Evolutionary conservation across 2,888 invertebrate species (phyloP), one percentile per base, ranked within the genome.

Genomic region (Ophion ellenae): DNA sequence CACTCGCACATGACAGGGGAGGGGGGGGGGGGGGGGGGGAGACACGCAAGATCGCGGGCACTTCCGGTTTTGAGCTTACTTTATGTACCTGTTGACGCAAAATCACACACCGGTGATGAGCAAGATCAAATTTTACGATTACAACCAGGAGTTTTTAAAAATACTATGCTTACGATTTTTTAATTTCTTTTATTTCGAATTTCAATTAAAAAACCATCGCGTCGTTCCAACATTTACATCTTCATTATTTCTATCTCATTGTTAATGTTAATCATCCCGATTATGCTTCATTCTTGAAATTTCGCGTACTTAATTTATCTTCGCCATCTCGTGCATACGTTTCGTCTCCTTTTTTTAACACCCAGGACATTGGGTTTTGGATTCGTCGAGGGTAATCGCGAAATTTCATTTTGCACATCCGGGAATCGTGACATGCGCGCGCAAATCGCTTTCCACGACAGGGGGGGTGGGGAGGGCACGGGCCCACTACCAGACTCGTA

Each of bases 11-110:
- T 32, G 17, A 53, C 64, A 36, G 32, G 9, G 24, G 28, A 5
- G 59, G 28, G n/a, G 14, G 69, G 53, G 24, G 5, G 40, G 24
- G 59, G 45, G 45, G 61, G n/a, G 59, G 7, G 10, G n/a, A 40
- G 69, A 67, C 28, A 69, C 20, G 36, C n/a, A 11, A 69, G 24
- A 53, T 80, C 32, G n/a, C 70, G 59, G 57, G n/a, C 75, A 28
- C 47, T 76, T 70, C 79, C 82, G 61, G 6, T 76, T 78, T 61
- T 61, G 83, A 85, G 85, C 83, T 86, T 86, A 86, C 86, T 86
- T 86, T 84, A 69, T 74, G 86, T 86, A 86, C 86, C 86, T 86
- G 86, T 84, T 84, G 77, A 84, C 77, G 81, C 81, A 36, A 71
- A 74, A 40, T 64, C 47, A 59, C 79, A 32, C 20, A 47, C 63